Evolutionary conservation across 2,888 invertebrate species (phyloP).

Genomic region (Brachyopa scutellaris): DNA sequence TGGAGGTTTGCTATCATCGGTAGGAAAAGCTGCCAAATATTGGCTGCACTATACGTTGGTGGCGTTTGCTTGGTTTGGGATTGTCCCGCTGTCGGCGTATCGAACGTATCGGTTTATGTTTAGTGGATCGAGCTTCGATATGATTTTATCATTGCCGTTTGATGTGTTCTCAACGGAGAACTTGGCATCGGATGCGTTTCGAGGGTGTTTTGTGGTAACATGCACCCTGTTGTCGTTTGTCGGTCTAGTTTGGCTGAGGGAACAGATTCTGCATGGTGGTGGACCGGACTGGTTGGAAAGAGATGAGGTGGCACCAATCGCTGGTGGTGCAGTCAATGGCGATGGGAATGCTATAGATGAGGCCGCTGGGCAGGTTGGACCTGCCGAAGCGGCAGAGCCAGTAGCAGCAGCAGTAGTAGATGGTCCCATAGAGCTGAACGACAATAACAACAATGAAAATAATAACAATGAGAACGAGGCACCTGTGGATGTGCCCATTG

Average conservation of each 20-base stretch:
- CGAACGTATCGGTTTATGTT: constrained; percentile 97
- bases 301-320: constrained; percentile 83
- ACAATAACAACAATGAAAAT: constrained; percentile 82
- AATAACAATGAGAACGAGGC: constrained; percentile 78
- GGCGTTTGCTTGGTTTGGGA: constrained; percentile 97
- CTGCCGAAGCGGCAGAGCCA: constrained; percentile 69
- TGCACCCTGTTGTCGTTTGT: constrained; percentile 98
- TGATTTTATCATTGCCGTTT: constrained; percentile 92
- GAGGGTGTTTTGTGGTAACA: constrained; percentile 97
- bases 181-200: constrained; percentile 95
- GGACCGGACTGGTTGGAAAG: constrained; percentile 97
- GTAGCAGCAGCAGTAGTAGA: constrained; percentile 77
- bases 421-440: constrained; percentile 52
- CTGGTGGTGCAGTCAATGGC: constrained; percentile 78
- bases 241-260: constrained; percentile 97
- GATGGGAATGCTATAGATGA: constrained; percentile 77
- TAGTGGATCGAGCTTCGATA: constrained; percentile 91
- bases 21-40: constrained; percentile 95
- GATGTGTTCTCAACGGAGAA: constrained; percentile 97
- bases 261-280: constrained; percentile 98
- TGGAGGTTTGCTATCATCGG: constrained; percentile 93
- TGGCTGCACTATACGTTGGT: constrained; percentile 99
- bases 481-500: constrained; percentile 78
- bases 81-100: constrained; percentile 98
- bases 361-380: constrained; percentile 63